Evolutionary conservation across 1,140 invertebrate species (phyloP).

Genomic region (Drosophila lini): DNA sequence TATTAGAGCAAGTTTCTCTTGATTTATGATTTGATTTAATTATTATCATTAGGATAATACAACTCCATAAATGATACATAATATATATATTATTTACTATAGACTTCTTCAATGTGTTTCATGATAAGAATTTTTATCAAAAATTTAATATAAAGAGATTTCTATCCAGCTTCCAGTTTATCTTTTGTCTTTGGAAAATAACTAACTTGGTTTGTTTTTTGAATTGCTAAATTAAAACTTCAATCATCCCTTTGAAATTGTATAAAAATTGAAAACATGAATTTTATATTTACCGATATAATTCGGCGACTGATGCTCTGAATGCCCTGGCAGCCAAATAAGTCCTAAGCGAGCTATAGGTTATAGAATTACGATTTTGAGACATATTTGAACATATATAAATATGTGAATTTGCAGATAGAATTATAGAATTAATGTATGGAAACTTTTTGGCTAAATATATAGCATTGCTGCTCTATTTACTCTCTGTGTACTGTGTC

Average conservation of each 20-base stretch:
- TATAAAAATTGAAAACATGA: neutral
- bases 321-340: conserved; percentile 10
- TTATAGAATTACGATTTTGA: conserved; percentile 11
- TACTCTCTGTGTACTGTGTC: too few species aligned
- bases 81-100: too few species aligned
- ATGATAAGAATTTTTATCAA: too few species aligned
- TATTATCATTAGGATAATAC: too few species aligned
- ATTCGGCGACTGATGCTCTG: conserved; percentile 10
- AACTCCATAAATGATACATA: too few species aligned
- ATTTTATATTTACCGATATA: conserved; percentile 14
- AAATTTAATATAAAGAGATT: too few species aligned
- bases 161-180: too few species aligned
- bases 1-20: neutral
- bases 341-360: conserved; percentile 16
- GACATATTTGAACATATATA: neutral
- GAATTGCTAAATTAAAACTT: too few species aligned
- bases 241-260: neutral
- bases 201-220: neutral
- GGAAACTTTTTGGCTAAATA: neutral
- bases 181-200: too few species aligned
- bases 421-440: neutral
- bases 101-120: neutral
- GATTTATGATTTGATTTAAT: neutral
- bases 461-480: too few species aligned
- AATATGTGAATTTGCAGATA: neutral